These are phyloP conservation scores for Drosophila neoperkinsi DNA, from an alignment of 2,888 invertebrate genomes.

Conservation along the genomic window DNA sequence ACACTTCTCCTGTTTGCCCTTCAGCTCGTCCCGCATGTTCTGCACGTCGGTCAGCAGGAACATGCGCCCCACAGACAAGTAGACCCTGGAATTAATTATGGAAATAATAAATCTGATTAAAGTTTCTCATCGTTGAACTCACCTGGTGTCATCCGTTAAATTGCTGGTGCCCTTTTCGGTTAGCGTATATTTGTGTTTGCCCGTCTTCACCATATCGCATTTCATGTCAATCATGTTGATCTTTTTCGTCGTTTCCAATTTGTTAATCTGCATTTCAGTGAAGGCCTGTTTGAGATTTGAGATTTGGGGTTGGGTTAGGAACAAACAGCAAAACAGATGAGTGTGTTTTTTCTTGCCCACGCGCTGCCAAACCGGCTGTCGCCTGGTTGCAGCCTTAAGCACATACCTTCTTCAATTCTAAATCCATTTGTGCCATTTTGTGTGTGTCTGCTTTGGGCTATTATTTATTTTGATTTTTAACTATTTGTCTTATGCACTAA, in stretches of 20 bases:
- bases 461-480: constrained; percentile 5
- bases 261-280: constrained; percentile 91
- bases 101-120: background rate
- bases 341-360: constrained; percentile 36
- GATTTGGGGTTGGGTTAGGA: too few species aligned
- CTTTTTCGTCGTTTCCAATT: constrained; percentile 91
- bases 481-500: constrained; percentile 22
- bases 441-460: constrained; percentile 1
- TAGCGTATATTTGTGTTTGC: constrained; percentile 89
- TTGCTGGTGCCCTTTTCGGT: constrained; percentile 87
- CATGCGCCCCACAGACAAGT: constrained; percentile 91
- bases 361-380: constrained; percentile 35
- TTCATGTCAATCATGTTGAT: constrained; percentile 90
- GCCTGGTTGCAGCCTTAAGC: background rate
- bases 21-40: constrained; percentile 88
- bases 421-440: constrained; percentile 84
- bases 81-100: constrained; percentile 74
- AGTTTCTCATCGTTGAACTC: background rate
- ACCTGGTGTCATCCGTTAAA: constrained; percentile 83
- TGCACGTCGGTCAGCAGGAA: constrained; percentile 89
- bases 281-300: constrained; percentile 88
- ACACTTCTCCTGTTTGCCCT: constrained; percentile 87
- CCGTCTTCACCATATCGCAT: constrained; percentile 89
- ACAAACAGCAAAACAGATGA: constrained; percentile 19
- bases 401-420: constrained; percentile 84